These are phyloP conservation scores for Tetramorium bicarinatum DNA, from an alignment of 2,888 invertebrate genomes.

Conservation along the genomic window DNA sequence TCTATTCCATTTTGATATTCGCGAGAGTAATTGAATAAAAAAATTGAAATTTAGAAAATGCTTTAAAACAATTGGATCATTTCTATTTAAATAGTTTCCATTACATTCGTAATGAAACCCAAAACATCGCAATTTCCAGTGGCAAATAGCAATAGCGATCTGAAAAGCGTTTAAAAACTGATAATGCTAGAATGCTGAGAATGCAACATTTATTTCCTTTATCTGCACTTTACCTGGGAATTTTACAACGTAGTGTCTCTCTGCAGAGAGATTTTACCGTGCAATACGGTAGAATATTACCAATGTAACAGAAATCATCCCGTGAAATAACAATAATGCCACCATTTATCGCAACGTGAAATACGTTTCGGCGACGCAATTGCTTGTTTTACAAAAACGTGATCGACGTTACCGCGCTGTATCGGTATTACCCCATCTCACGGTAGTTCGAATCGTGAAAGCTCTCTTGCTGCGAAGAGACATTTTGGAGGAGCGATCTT, in stretches of 20 bases:
- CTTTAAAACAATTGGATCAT: not conserved
- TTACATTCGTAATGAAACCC: not conserved
- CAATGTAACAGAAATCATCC: constrained; percentile 16
- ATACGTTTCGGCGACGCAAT: not conserved
- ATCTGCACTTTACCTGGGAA: not conserved
- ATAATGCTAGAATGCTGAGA: not conserved
- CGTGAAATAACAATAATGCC: constrained; percentile 24
- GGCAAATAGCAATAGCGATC: not conserved
- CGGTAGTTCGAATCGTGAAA: constrained; percentile 63
- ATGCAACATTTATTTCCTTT: not conserved
- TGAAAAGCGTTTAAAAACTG: constrained; percentile 5
- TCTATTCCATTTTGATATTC: constrained; percentile 25
- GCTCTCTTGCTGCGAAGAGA: constrained; percentile 50
- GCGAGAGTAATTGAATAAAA: not conserved
- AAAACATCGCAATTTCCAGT: not conserved
- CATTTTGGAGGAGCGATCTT: constrained; percentile 57
- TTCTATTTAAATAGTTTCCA: not conserved
- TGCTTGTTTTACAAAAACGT: constrained; percentile 33
- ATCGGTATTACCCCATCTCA: constrained; percentile 10
- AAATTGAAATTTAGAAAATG: not conserved
- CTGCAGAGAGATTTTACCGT: not conserved
- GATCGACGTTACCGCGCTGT: constrained; percentile 13
- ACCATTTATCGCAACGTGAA: constrained; percentile 6
- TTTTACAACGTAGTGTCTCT: not conserved
- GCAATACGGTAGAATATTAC: constrained; percentile 13